Conservation (phyloP, 2,888 invertebrate genomes). For the Acleris holmiana region DNA sequence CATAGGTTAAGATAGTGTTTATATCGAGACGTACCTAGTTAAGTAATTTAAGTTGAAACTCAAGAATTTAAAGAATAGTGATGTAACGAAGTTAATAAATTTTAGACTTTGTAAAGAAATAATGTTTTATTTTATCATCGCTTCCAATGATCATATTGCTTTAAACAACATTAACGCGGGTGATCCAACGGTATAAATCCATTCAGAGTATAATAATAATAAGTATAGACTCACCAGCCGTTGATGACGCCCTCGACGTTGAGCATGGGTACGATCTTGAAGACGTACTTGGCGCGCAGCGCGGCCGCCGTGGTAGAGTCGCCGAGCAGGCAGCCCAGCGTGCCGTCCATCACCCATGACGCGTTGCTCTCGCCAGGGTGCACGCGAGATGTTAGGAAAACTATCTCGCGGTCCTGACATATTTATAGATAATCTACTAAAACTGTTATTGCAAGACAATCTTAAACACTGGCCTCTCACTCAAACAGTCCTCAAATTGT, state of each 20-base stretch:
- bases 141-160: neutral
- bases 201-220: neutral
- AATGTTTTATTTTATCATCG: conserved; percentile 42
- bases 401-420: conserved; percentile 85
- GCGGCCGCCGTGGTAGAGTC: conserved; percentile 82
- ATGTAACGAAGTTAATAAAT: conserved; percentile 80
- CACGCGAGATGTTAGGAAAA: conserved; percentile 91
- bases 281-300: conserved; percentile 89
- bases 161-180: too few species aligned
- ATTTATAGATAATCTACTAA: neutral
- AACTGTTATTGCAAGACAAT: too few species aligned
- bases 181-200: too few species aligned
- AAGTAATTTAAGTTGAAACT: conserved; percentile 80
- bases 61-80: conserved; percentile 80
- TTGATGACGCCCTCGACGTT: conserved; percentile 95
- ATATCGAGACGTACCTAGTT: conserved; percentile 79
- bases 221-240: conserved; percentile 87
- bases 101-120: conserved; percentile 64
- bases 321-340: conserved; percentile 86
- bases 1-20: conserved; percentile 78
- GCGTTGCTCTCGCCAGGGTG: conserved; percentile 96
- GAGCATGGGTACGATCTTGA: conserved; percentile 95
- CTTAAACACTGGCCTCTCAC: too few species aligned
- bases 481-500: too few species aligned
- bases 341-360: conserved; percentile 95